phyloP scores from a whole-genome alignment of 2,888 invertebrate genomes.

The Pachydiplax longipennis region DNA sequence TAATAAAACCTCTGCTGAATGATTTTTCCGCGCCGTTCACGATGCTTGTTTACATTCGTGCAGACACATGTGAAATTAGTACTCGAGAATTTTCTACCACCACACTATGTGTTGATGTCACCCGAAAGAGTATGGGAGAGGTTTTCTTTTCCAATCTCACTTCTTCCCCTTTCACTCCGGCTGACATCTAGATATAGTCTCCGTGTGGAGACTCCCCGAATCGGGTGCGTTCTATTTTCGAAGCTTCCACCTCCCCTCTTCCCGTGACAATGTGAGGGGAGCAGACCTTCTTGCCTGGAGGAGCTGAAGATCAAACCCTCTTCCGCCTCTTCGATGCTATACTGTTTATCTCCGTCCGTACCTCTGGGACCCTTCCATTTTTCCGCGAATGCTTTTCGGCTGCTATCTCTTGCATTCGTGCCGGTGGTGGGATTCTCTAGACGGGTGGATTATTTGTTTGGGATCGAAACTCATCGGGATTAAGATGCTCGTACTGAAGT shows the following conservation, averaged over 20 bases:
- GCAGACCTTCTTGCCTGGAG: neutral
- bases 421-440: too few species aligned
- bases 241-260: neutral
- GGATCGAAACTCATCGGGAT: too few species aligned
- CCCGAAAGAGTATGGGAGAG: too few species aligned
- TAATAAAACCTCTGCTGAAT: too few species aligned
- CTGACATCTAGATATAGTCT: conserved; percentile 37
- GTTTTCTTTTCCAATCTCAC: neutral
- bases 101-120: neutral
- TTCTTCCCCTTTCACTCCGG: neutral
- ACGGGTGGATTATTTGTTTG: too few species aligned
- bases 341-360: neutral
- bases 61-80: neutral
- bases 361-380: neutral
- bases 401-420: too few species aligned
- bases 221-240: conserved; percentile 28
- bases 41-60: too few species aligned
- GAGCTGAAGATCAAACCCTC: neutral
- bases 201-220: neutral
- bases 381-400: neutral
- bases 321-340: neutral
- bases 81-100: neutral
- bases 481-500: too few species aligned
- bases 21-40: too few species aligned
- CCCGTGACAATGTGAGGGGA: conserved; percentile 1